Evolutionary conservation across 1,140 invertebrate species (phyloP), one percentile per base, ranked within the genome.

Genomic region (Saxidomus purpurata): DNA sequence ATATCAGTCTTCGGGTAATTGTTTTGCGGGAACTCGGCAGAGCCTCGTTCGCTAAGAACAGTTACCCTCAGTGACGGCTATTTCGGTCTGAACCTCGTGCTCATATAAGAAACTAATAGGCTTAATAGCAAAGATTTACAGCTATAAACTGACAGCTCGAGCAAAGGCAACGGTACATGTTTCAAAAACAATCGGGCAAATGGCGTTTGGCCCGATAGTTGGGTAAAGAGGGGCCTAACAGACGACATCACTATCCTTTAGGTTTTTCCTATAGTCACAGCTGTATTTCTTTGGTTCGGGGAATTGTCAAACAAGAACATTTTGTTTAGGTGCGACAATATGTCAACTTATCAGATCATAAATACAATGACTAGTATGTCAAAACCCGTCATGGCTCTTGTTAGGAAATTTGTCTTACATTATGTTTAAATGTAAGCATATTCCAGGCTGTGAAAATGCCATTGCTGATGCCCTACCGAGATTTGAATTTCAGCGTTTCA

Each of bases 381-480:
- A 43, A 31, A 71, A 19, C 8, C 6, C 0, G 38, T 38, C 0
- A 69, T 84, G 38, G 28, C 25, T n/a, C n/a, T 84, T 17, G 19
- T 84, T 6, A 69, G 82, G 82, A 34, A 17, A 15, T 36, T 84
- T 15, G 63, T 61, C 17, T 34, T 84, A 84, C 25, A 84, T 71
- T 15, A 25, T 69, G 28, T 15, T 84, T 25, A 47, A 49, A 43
- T 31, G 36, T 28, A 71, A 19, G 9, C 82, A 84, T 84, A 61
- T 84, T 3, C 28, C 61, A 4, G 82, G 82, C 25, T 22, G 28
- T n/a, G 1, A 43, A 31, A 84, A 84, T n/a, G 13, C 9, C 3
- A 84, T 85, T n/a, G 36, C 52, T 36, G 87, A 86, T 17, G n/a
- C 61, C 22, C 38, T 91, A 6, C 89, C 85, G 84, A 71, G 85